Conservation (phyloP, 2,888 invertebrate genomes). For the Xestia c-nigrum region DNA sequence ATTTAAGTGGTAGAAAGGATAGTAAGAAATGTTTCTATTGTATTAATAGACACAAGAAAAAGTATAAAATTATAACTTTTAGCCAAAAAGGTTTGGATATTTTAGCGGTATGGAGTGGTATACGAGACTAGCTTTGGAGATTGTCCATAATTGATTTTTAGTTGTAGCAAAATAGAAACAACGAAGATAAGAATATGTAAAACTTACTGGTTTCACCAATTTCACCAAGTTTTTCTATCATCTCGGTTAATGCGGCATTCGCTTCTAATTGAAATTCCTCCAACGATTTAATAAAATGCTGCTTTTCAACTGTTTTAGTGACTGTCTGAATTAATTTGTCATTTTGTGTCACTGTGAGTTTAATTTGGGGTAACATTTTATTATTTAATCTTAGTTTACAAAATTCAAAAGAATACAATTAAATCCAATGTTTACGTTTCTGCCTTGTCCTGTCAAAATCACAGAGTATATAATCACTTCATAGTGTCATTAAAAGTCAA, state of each 20-base stretch:
- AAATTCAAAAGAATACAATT: neutral
- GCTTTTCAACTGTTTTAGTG: slow-evolving; percentile 69
- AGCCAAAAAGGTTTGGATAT: neutral
- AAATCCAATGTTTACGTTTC: neutral
- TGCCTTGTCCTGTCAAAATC: neutral
- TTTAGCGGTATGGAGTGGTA: neutral
- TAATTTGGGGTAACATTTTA: slow-evolving; percentile 69
- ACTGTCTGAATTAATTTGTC: slow-evolving; percentile 73
- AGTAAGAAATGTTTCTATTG: neutral
- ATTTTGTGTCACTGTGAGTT: slow-evolving; percentile 76
- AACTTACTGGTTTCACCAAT: slow-evolving; percentile 50
- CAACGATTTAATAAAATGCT: slow-evolving; percentile 74
- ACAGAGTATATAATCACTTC: too few relatives aligned
- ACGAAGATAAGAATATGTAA: neutral
- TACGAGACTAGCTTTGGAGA: neutral
- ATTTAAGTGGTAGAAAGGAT: neutral
- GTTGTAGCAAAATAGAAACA: neutral
- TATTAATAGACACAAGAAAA: neutral
- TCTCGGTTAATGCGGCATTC: slow-evolving; percentile 78
- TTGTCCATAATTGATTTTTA: neutral
- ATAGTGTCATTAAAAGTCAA: neutral
- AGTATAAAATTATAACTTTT: neutral
- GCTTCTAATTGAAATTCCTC: slow-evolving; percentile 79
- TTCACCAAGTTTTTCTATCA: slow-evolving; percentile 76
- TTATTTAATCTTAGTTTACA: neutral